Base-by-base conservation (phyloP, 2,797 vertebrate genomes). In the Syngnathus rostellatus region DNA sequence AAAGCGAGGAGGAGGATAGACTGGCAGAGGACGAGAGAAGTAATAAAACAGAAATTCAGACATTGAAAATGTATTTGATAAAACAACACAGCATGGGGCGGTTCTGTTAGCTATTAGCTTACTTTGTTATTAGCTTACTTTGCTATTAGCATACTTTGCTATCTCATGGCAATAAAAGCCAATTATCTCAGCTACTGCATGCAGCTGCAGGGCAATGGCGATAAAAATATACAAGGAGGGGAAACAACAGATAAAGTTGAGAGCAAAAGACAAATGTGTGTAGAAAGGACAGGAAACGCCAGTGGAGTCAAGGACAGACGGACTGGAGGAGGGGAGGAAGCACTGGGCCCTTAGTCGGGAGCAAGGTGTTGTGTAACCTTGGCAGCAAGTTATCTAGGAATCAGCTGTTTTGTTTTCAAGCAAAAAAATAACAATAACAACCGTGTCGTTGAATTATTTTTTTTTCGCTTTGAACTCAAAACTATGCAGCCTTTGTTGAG, bases 381-480 rank as follows among this genome's bases (percentile, higher is more conserved):
- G 68, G 62, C 48, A 45, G 46, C 19, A 40, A 68, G 58, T 66
- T 63, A 72, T 69, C 17, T 64, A 73, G 25, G 23, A 64, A 70
- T 78, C 16, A 17, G 1, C 39, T 9, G 17, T 59, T 5, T 71
- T 62, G 43, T 7, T 23, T 21, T 11, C 41, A 61, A 0, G 0
- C 21, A 31, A 31, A 31, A 31, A 31, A 31, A 31, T 23, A 23
- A 23, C 23, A 23, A 23, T 23, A 23, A 23, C 23, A 23, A 23
- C 23, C 23, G 23, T 23, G 23, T 23, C 23, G 23, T 23, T 23
- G 23, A 23, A 23, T 1, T 23, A 1, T 1, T 8, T 51, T 51
- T 69, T 40, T 66, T 72, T 74, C 72, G 72, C 8, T 77, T 75
- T 77, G 50, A 77, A 74, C 78, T 54, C 77, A 74, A 84, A 84